Percentiles rank a stretch among this genome's conserved stretches.
These are phyloP conservation scores for Thera obeliscata DNA, from an alignment of 2,888 invertebrate genomes.

Conservation along the genomic window DNA sequence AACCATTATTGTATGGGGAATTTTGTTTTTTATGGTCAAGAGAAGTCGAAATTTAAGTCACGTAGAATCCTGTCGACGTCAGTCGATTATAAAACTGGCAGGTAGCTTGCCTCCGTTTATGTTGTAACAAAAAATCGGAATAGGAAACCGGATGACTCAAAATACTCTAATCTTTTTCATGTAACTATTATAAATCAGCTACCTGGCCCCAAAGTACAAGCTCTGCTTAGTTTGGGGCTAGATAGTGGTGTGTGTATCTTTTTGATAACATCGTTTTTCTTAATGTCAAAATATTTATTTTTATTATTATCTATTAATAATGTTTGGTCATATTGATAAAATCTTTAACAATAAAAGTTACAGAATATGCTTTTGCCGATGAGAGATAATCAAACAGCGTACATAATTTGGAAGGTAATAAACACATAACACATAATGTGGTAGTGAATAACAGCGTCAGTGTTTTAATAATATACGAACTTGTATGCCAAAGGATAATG, in stretches of 20 bases:
- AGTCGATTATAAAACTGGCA: slow-evolving; percentile 39
- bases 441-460: slow-evolving; percentile 9
- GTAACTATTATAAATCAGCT: no score
- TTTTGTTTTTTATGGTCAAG: slow-evolving; percentile 57
- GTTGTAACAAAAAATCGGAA: slow-evolving; percentile 20
- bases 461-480: slow-evolving; percentile 23
- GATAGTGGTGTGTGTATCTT: no score
- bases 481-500: slow-evolving; percentile 26
- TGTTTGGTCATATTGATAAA: not conserved
- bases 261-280: no score
- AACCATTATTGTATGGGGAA: slow-evolving; percentile 56
- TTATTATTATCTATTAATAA: not conserved
- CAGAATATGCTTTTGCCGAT: not conserved
- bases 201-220: no score
- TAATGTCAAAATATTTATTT: no score
- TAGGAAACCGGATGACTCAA: slow-evolving; percentile 28
- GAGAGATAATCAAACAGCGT: not conserved
- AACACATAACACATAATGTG: not conserved
- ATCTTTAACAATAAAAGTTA: not conserved
- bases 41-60: slow-evolving; percentile 57
- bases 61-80: slow-evolving; percentile 45
- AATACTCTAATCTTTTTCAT: not conserved
- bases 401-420: not conserved
- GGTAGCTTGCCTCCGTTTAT: slow-evolving; percentile 30
- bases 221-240: no score